Base-by-base conservation (phyloP, 2,113 vertebrate species). In the Scophthalmus maximus region DNA sequence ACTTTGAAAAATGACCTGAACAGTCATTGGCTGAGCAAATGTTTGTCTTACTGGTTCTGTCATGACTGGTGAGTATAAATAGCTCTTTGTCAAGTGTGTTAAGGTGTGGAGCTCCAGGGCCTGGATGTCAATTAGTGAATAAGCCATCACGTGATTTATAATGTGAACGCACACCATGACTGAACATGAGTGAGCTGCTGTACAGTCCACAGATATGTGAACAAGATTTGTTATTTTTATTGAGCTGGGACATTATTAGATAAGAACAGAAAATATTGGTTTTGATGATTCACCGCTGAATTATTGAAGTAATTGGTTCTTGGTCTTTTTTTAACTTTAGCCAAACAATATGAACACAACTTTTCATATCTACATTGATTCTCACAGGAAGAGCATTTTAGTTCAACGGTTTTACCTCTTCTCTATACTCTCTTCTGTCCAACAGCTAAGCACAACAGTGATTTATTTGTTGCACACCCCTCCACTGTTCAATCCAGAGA, bases 11-110 rank as follows among this genome's bases (percentile, higher is more conserved):
- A 57, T 68, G 67, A 82, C 64, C 60, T 49, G 44, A 49, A 53
- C 27, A 17, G 38, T 63, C 8, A 65, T 59, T 82, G 78, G 78
- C 34, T 71, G 46, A 78, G 51, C 14, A 36, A n/a, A 36, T 52
- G 47, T 73, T 72, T 75, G 76, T 38, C 55, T 66, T 34, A 51
- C 65, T 58, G 68, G 42, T 77, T 84, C 30, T 0, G 53, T 61
- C 59, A 55, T 73, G 32, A 81, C 47, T 77, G 59, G 46, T 32
- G 25, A 22, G 32, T 81, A 81, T 81, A 79, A 88, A 78, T 74
- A 75, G 59, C 38, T 62, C 29, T 29, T 0, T 23, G 4, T 75
- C 5, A 42, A 17, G 12, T 73, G 56, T 46, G 55, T 57, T 78
- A 29, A 65, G 75, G 74, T 78, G 72, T 79, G 44, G 34, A 44